Conservation (phyloP, 1,140 invertebrate genomes). For the Bemisia tabaci region DNA sequence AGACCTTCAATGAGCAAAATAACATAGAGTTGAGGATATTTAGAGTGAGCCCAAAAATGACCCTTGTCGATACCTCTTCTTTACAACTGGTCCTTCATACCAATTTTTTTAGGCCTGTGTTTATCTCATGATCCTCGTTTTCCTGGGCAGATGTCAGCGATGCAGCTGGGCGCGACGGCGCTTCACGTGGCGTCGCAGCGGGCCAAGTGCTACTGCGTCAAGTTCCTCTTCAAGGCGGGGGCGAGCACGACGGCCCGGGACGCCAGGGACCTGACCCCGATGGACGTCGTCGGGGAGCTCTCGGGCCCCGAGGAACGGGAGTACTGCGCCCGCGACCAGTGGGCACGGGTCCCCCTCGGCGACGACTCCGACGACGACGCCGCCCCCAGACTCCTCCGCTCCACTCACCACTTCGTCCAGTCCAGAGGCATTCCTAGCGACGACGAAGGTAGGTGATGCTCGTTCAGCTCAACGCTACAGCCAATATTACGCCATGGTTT, state of each 20-base stretch:
- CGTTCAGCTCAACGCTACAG: too few species aligned
- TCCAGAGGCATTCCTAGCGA: not conserved
- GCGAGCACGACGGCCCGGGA: conserved; percentile 33
- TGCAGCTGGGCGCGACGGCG: conserved; percentile 25
- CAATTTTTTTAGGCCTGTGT: too few species aligned
- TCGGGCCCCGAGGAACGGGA: not conserved
- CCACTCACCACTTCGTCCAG: not conserved
- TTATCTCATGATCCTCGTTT: too few species aligned
- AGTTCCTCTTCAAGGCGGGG: conserved; percentile 32
- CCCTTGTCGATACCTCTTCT: too few species aligned
- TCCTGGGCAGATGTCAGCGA: conserved; percentile 30
- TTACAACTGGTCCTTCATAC: too few species aligned
- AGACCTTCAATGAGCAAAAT: too few species aligned
- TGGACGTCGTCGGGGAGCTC: conserved; percentile 33
- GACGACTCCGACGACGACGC: not conserved
- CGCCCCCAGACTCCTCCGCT: not conserved
- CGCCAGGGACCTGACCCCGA: conserved; percentile 30
- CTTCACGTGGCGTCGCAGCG: conserved; percentile 35
- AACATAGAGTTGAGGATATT: too few species aligned
- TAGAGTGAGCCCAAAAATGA: too few species aligned
- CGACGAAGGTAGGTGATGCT: too few species aligned
- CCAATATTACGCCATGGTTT: too few species aligned
- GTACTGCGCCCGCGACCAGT: not conserved
- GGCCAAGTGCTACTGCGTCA: conserved; percentile 29
- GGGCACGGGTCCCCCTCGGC: not conserved